Conservation (phyloP, 2,797 vertebrate genomes). For the Myotis pilosus region DNA sequence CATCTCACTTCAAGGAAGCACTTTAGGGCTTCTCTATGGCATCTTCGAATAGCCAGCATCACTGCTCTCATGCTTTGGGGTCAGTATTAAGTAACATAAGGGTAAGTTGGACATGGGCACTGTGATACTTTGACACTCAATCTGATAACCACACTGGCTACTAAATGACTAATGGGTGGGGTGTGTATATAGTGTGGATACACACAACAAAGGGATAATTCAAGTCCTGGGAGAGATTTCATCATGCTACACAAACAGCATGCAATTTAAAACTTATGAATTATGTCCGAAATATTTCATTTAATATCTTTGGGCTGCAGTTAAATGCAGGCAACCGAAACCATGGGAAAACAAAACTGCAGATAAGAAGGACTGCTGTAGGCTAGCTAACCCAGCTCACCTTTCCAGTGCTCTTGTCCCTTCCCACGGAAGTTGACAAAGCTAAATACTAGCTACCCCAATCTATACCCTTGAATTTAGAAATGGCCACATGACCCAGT, state of each 20-base stretch:
- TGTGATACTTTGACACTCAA: neutral
- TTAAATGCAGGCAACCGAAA: neutral
- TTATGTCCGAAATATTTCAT: neutral
- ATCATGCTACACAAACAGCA: neutral
- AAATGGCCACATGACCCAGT: neutral
- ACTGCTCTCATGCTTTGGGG: neutral
- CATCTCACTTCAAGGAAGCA: neutral
- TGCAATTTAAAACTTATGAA: neutral
- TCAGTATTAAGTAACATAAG: neutral
- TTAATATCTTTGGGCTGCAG: neutral
- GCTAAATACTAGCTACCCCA: neutral
- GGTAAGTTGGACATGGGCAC: neutral
- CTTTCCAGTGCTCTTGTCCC: too few relatives aligned
- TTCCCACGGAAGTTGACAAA: neutral
- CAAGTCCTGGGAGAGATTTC: neutral
- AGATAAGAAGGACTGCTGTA: neutral
- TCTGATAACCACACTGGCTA: neutral
- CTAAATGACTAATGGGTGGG: neutral
- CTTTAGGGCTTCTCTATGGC: neutral
- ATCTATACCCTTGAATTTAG: neutral
- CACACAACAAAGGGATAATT: neutral
- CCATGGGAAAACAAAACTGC: neutral
- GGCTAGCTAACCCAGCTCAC: neutral
- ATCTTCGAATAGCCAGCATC: neutral
- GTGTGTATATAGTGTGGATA: neutral